phyloP scores from a whole-genome alignment of 2,797 vertebrate genomes.

The Takifugu ocellatus region DNA sequence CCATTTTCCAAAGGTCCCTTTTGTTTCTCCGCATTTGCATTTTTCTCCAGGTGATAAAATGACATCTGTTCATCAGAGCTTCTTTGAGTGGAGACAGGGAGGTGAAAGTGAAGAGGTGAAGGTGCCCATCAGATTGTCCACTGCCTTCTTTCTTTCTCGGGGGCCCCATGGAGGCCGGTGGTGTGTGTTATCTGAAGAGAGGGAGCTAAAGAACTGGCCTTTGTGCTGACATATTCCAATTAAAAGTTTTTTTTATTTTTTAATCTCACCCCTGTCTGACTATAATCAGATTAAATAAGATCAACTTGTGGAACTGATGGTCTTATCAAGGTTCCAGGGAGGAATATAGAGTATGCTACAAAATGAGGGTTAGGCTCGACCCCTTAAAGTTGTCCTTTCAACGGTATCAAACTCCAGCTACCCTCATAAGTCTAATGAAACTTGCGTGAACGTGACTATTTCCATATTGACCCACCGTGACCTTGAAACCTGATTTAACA shows the following conservation, averaged over 20 bases:
- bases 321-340: conserved; percentile 1
- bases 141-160: not conserved
- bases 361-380: not conserved
- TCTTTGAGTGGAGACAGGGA: not conserved
- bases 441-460: no score
- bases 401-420: no score
- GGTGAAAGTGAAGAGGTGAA: conserved; percentile 11
- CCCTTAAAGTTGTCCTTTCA: no score
- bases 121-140: not conserved
- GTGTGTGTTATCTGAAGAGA: not conserved
- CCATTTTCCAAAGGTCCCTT: not conserved
- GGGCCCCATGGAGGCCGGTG: not conserved
- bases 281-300: not conserved
- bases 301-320: not conserved
- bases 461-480: no score
- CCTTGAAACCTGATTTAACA: no score
- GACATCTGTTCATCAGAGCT: conserved; percentile 20
- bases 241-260: not conserved
- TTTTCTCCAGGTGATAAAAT: not conserved
- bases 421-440: no score
- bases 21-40: not conserved
- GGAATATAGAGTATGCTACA: not conserved
- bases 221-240: not conserved
- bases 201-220: not conserved
- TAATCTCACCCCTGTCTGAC: not conserved